Evolutionary conservation across 2,113 vertebrate species (phyloP).

Genomic region (Pan troglodytes): NHGRI_mPanTro3-v2.1_pri NC_072413.2:29693001-29693500

Average conservation of each 20-base stretch:
- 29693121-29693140: no score
- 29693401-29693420: not conserved
- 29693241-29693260: not conserved
- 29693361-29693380: not conserved
- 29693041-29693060: conserved; percentile 42
- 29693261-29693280: not conserved
- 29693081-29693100: conserved; percentile 45
- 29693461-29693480: not conserved
- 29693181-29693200: not conserved
- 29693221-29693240: not conserved
- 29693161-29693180: not conserved
- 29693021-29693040: conserved; percentile 55
- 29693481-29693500: not conserved
- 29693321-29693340: not conserved
- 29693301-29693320: not conserved
- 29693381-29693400: not conserved
- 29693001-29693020: conserved; percentile 24
- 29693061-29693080: conserved; percentile 34
- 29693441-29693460: not conserved
- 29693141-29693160: not conserved
- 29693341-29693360: not conserved
- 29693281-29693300: not conserved
- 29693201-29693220: not conserved
- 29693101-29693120: not conserved
- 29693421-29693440: not conserved